Conservation (phyloP, 2,113 vertebrate genomes). For the Ictalurus punctatus region DNA sequence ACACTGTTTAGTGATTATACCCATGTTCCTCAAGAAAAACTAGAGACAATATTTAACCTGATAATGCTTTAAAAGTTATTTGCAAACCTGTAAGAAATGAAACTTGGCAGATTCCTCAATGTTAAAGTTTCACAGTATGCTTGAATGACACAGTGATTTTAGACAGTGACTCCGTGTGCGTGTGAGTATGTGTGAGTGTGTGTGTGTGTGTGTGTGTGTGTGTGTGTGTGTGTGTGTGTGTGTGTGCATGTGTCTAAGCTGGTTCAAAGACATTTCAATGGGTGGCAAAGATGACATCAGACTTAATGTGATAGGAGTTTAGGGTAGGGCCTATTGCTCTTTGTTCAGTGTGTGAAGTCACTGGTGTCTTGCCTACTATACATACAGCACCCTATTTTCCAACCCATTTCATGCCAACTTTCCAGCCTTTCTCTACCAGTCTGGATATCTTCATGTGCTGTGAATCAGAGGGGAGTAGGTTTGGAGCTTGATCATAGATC, state of each 20-base stretch:
- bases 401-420: conserved; percentile 25
- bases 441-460: conserved; percentile 16
- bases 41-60: neutral
- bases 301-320: conserved; percentile 28
- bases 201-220: neutral
- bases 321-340: conserved; percentile 27
- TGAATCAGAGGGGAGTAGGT: conserved; percentile 32
- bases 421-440: conserved; percentile 27
- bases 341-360: conserved; percentile 30
- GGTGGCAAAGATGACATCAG: conserved; percentile 28
- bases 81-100: neutral
- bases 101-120: neutral
- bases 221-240: neutral
- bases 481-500: neutral
- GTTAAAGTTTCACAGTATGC: neutral
- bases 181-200: neutral
- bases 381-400: conserved; percentile 25
- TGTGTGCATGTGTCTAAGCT: neutral
- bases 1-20: neutral
- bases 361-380: conserved; percentile 23
- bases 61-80: neutral
- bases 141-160: conserved; percentile 29
- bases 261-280: conserved; percentile 12
- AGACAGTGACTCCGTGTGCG: neutral
- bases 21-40: neutral